Evolutionary conservation across 2,113 vertebrate species (phyloP).

Genomic region (Oostethus manadensis): DNA sequence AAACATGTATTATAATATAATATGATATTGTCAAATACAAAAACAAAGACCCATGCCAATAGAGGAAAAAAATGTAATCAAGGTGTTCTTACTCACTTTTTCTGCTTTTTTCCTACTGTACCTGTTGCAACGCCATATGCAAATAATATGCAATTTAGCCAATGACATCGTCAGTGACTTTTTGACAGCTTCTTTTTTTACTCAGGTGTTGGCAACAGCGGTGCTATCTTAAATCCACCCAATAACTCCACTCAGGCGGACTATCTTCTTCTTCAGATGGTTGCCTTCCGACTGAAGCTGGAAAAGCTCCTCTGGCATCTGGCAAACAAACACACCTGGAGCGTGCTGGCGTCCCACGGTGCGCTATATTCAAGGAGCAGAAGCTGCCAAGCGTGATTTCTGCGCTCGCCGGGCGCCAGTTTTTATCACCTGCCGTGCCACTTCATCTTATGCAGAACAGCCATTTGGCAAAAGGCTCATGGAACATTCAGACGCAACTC

Average conservation of each 20-base stretch:
- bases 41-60: too few relatives aligned
- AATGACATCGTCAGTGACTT: too few relatives aligned
- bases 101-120: too few relatives aligned
- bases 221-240: neutral
- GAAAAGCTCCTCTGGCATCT: constrained; percentile 24
- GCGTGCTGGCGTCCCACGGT: constrained; percentile 9
- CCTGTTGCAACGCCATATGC: too few relatives aligned
- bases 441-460: constrained; percentile 14
- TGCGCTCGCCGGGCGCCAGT: constrained; percentile 7
- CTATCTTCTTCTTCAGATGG: neutral
- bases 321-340: constrained; percentile 29
- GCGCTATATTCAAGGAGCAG: constrained; percentile 11
- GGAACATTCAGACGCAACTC: neutral
- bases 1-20: too few relatives aligned
- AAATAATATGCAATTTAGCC: too few relatives aligned
- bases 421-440: constrained; percentile 16
- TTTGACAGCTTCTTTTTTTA: too few relatives aligned
- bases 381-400: constrained; percentile 19
- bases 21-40: too few relatives aligned
- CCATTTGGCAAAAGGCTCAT: neutral
- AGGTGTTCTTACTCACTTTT: too few relatives aligned
- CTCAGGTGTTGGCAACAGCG: too few relatives aligned
- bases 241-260: neutral
- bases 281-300: constrained; percentile 9
- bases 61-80: too few relatives aligned